These are phyloP conservation scores for Sardina pilchardus DNA, from an alignment of 2,113 vertebrate genomes.

Conservation along the genomic window DNA sequence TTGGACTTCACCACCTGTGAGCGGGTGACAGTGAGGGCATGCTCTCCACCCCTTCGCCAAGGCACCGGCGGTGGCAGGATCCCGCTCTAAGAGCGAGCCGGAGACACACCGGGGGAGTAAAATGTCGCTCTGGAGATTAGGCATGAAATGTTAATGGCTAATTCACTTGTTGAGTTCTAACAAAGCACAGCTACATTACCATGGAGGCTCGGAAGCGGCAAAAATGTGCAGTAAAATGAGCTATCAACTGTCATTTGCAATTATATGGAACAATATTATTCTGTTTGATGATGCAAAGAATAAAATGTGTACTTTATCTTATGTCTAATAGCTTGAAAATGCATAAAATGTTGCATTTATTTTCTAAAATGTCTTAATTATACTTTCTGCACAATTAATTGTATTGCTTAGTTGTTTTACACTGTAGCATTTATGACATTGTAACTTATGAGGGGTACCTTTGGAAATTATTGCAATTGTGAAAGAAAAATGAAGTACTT, in stretches of 20 bases:
- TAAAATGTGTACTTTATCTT: neutral
- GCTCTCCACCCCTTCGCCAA: conserved; percentile 31
- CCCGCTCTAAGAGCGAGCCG: conserved; percentile 34
- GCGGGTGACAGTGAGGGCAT: conserved; percentile 41
- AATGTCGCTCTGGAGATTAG: conserved; percentile 57
- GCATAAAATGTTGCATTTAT: neutral
- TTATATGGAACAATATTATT: neutral
- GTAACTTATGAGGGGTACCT: neutral
- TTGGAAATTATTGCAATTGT: neutral
- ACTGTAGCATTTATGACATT: neutral
- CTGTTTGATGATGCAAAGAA: neutral
- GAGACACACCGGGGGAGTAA: conserved; percentile 56
- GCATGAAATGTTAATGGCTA: conserved; percentile 73
- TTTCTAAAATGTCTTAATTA: neutral
- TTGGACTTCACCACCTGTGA: conserved; percentile 59
- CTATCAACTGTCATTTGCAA: neutral
- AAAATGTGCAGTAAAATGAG: neutral
- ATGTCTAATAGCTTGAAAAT: neutral
- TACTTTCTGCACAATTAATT: neutral
- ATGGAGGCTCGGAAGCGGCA: neutral
- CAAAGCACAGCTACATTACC: conserved; percentile 29
- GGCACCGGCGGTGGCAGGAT: conserved; percentile 25
- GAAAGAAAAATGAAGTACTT: neutral
- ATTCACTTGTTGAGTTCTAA: conserved; percentile 60
- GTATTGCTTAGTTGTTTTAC: neutral